These are phyloP conservation scores for Toxotes chatareus DNA, from an alignment of 2,113 vertebrate genomes.

Conservation along the genomic window DNA sequence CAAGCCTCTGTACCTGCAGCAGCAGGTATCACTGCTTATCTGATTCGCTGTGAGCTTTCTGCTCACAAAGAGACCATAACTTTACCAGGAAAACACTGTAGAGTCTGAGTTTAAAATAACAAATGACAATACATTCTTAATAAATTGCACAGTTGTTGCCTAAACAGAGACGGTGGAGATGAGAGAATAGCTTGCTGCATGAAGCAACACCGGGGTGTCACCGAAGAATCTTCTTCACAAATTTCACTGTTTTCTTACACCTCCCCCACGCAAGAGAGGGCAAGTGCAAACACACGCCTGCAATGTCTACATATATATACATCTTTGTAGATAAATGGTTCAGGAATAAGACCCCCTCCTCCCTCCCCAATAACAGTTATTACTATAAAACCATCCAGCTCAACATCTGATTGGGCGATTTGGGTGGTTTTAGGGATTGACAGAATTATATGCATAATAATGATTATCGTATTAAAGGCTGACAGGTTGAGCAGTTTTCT, in stretches of 20 bases:
- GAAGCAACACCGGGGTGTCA: constrained; percentile 53
- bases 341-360: constrained; percentile 44
- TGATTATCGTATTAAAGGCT: constrained; percentile 70
- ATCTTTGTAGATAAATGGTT: constrained; percentile 44
- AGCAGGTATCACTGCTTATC: constrained; percentile 36
- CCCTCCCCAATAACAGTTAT: constrained; percentile 70
- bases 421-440: constrained; percentile 57
- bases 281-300: constrained; percentile 77
- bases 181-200: constrained; percentile 13
- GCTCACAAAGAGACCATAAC: background rate
- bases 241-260: constrained; percentile 57
- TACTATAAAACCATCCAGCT: constrained; percentile 52
- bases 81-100: background rate
- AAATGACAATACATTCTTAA: constrained; percentile 34
- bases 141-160: constrained; percentile 38
- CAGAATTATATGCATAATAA: constrained; percentile 68
- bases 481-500: constrained; percentile 47
- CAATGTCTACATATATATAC: constrained; percentile 47
- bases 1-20: constrained; percentile 22
- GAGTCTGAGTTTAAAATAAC: constrained; percentile 21
- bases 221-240: constrained; percentile 61
- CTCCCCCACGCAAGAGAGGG: constrained; percentile 46
- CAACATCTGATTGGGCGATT: constrained; percentile 49
- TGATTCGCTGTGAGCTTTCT: background rate
- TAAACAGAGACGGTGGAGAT: constrained; percentile 37